Percentiles rank a stretch among this genome's conserved stretches.
phyloP scores from a whole-genome alignment of 1,140 invertebrate genomes.

The Drosophila sulfurigaster region DNA sequence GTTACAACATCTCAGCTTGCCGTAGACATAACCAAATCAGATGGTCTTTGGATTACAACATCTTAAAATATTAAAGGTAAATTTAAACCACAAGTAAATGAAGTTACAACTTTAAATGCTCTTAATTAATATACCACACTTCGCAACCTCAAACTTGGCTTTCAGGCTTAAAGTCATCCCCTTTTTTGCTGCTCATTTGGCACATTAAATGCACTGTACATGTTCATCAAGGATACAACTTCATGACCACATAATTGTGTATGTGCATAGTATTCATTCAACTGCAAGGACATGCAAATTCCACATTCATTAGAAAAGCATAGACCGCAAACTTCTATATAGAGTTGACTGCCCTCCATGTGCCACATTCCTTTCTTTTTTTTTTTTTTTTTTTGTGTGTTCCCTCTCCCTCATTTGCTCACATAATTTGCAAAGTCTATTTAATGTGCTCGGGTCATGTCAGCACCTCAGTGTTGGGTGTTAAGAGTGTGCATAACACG shows the following conservation, averaged over 20 bases:
- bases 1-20: conserved; percentile 21
- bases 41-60: too few species aligned
- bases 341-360: conserved; percentile 70
- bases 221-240: conserved; percentile 22
- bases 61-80: too few species aligned
- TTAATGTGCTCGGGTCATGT: conserved; percentile 67
- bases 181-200: conserved; percentile 1
- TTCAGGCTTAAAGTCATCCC: not conserved
- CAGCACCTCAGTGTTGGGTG: conserved; percentile 53
- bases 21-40: too few species aligned
- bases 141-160: not conserved
- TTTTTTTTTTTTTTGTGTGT: not conserved
- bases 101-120: not conserved
- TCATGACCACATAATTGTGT: conserved; percentile 48
- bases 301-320: conserved; percentile 41
- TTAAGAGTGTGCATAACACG: conserved; percentile 41
- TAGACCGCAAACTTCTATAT: conserved; percentile 48
- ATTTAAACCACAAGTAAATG: not conserved
- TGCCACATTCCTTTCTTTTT: conserved; percentile 40
- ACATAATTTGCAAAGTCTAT: conserved; percentile 62
- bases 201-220: conserved; percentile 9
- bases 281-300: conserved; percentile 50
- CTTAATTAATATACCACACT: not conserved
- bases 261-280: conserved; percentile 34
- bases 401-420: conserved; percentile 5